Evolutionary conservation across 2,888 invertebrate genomes (phyloP).

Genomic region (Idaea straminata): DNA sequence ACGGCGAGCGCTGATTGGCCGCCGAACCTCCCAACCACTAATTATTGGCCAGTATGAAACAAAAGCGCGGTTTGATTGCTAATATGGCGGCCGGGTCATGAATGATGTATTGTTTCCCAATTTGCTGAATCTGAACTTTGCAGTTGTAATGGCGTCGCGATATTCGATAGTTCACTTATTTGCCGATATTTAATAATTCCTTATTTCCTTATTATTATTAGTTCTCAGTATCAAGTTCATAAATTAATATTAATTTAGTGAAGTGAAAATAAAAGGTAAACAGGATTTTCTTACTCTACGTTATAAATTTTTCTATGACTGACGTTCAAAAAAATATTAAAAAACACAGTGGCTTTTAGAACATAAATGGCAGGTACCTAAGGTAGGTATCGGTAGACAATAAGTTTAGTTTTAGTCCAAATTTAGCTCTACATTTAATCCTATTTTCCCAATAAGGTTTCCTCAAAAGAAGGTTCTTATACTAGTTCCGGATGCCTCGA

Average conservation of each 20-base stretch:
- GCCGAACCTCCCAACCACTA: constrained; percentile 42
- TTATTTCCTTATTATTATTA: not conserved
- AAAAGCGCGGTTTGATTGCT: constrained; percentile 49
- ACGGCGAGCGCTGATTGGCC: constrained; percentile 54
- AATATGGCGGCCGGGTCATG: constrained; percentile 53
- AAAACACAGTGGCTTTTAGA: no score
- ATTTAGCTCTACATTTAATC: no score
- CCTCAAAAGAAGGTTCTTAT: no score
- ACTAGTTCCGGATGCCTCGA: no score
- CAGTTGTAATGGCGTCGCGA: constrained; percentile 57
- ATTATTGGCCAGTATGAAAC: constrained; percentile 65
- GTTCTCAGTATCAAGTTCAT: not conserved
- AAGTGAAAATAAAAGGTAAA: not conserved
- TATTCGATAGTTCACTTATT: constrained; percentile 36
- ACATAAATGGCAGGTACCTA: no score
- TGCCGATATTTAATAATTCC: not conserved
- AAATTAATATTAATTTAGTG: not conserved
- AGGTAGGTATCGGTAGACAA: no score
- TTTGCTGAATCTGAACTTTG: constrained; percentile 35
- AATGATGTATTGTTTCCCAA: constrained; percentile 46
- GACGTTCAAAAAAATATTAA: no score
- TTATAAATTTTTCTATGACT: no score
- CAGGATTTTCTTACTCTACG: no score
- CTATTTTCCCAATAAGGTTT: no score
- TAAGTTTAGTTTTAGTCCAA: no score